Percentiles rank a stretch among this genome's conserved stretches.
phyloP scores from a whole-genome alignment of 2,797 vertebrate genomes.

The Diglossa cyanea region DNA sequence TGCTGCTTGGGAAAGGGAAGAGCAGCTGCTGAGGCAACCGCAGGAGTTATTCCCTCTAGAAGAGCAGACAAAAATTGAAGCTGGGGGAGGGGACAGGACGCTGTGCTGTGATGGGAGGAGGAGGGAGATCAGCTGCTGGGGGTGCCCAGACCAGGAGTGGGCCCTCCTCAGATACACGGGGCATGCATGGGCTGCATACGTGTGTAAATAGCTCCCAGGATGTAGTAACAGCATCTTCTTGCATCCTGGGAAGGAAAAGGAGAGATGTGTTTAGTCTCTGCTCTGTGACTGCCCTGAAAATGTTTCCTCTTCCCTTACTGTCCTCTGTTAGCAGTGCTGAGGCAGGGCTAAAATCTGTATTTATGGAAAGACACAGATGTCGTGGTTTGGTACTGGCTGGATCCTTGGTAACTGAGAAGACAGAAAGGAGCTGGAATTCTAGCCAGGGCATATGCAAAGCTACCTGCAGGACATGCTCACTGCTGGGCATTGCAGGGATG shows the following conservation, averaged over 20 bases:
- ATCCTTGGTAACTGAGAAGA: neutral
- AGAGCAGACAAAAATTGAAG: constrained; percentile 15
- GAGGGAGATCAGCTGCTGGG: neutral
- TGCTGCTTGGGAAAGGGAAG: constrained; percentile 50
- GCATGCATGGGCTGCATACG: neutral
- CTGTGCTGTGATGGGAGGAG: neutral
- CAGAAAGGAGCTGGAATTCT: neutral
- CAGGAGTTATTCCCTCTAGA: constrained; percentile 14
- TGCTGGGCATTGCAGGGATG: neutral
- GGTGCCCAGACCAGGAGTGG: neutral
- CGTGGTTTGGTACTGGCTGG: neutral
- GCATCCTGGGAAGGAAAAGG: neutral
- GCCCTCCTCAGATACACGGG: neutral
- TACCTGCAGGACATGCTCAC: neutral
- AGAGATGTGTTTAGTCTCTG: neutral
- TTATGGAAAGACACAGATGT: neutral
- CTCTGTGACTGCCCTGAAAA: neutral
- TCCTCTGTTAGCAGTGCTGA: neutral
- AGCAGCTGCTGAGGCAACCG: constrained; percentile 59
- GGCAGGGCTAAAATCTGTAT: neutral
- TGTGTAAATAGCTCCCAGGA: neutral
- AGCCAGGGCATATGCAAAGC: neutral
- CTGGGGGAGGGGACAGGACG: constrained; percentile 11
- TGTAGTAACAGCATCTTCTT: neutral
- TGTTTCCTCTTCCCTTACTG: neutral